Conservation (phyloP, 2,113 vertebrate species). For the Amphilophus citrinellus region DNA sequence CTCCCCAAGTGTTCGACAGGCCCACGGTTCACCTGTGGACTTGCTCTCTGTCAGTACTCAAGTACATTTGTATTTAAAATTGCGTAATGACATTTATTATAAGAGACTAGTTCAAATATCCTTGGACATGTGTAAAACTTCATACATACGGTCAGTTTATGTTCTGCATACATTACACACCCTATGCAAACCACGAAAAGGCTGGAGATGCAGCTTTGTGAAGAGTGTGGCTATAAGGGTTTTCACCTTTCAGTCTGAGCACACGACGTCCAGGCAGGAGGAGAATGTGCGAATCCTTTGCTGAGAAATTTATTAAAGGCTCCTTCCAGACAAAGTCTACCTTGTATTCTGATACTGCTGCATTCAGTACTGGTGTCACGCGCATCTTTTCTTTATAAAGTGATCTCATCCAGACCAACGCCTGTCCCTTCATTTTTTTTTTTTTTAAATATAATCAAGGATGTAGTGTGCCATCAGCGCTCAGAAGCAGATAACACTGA, state of each 20-base stretch:
- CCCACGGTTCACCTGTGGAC: slow-evolving; percentile 18
- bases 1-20: slow-evolving; percentile 1
- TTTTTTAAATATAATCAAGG: slow-evolving; percentile 58
- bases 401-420: slow-evolving; percentile 46
- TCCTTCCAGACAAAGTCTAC: slow-evolving; percentile 61
- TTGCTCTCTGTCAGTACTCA: slow-evolving; percentile 33
- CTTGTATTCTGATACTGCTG: slow-evolving; percentile 67
- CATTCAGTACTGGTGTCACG: slow-evolving; percentile 61
- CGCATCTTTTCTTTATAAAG: slow-evolving; percentile 30
- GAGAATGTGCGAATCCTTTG: slow-evolving; percentile 34
- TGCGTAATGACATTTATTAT: slow-evolving; percentile 59
- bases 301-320: slow-evolving; percentile 41
- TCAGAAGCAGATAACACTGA: slow-evolving; percentile 19
- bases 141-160: slow-evolving; percentile 49
- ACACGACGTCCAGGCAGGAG: slow-evolving; percentile 35
- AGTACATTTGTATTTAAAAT: slow-evolving; percentile 60
- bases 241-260: slow-evolving; percentile 22
- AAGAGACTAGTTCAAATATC: slow-evolving; percentile 61
- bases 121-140: slow-evolving; percentile 63
- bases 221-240: slow-evolving; percentile 13
- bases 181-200: slow-evolving; percentile 79
- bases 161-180: slow-evolving; percentile 74
- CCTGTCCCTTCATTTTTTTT: slow-evolving; percentile 62
- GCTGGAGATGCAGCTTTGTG: slow-evolving; percentile 48
- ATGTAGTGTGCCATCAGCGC: slow-evolving; percentile 26